phyloP scores from a whole-genome alignment of 2,113 vertebrate genomes.

The Stercorarius parasiticus region DNA sequence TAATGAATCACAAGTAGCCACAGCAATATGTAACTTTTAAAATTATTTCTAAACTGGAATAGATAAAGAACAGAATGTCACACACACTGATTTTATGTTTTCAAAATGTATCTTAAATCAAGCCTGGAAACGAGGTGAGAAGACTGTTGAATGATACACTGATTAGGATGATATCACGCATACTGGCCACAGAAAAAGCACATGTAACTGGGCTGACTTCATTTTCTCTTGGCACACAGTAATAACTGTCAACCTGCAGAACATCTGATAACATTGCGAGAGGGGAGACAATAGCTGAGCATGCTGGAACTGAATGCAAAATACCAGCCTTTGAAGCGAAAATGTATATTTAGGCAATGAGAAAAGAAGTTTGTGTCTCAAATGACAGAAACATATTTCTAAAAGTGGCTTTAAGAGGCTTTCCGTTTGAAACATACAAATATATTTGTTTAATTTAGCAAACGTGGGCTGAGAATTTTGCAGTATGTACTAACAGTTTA shows the following conservation, averaged over 20 bases:
- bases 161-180: slow-evolving; percentile 7
- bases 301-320: background rate
- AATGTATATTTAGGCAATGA: background rate
- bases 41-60: background rate
- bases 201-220: slow-evolving; percentile 49
- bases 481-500: background rate
- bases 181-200: background rate
- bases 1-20: slow-evolving; percentile 15
- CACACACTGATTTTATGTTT: slow-evolving; percentile 3
- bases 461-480: background rate
- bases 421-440: background rate
- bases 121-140: slow-evolving; percentile 5
- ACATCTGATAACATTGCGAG: background rate
- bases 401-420: background rate
- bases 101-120: slow-evolving; percentile 29
- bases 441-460: background rate
- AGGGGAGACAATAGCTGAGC: background rate
- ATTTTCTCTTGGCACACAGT: background rate
- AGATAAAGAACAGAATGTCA: slow-evolving; percentile 10
- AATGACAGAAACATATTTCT: background rate
- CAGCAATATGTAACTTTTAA: slow-evolving; percentile 30
- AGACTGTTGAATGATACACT: background rate
- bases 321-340: background rate
- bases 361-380: background rate
- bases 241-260: slow-evolving; percentile 34